Percentiles rank a stretch among this genome's conserved stretches.
phyloP scores from a whole-genome alignment of 2,888 invertebrate genomes.

The Drosophila incognita region DNA sequence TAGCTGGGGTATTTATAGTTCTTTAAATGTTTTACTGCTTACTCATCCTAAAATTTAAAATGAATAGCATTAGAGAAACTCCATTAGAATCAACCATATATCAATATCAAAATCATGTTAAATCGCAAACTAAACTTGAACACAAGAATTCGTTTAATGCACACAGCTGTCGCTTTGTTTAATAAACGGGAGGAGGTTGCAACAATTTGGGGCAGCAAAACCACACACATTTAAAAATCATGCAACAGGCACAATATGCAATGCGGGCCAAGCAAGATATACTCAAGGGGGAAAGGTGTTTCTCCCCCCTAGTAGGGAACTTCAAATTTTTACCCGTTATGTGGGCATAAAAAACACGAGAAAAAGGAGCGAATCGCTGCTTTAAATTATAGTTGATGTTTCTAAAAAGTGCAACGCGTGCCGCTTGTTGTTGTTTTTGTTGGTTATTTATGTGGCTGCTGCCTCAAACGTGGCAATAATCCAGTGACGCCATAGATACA shows the following conservation, averaged over 20 bases:
- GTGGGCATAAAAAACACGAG: background rate
- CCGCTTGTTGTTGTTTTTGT: constrained; percentile 6
- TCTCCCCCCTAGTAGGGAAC: background rate
- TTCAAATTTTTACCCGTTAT: background rate
- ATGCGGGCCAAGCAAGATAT: constrained; percentile 9
- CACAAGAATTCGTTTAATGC: constrained; percentile 16
- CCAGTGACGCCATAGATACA: constrained; percentile 46
- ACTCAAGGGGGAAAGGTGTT: constrained; percentile 6
- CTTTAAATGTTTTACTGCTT: background rate
- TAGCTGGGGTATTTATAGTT: background rate
- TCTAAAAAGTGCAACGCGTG: constrained; percentile 30
- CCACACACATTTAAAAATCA: background rate
- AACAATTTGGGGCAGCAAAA: constrained; percentile 13
- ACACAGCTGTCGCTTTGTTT: constrained; percentile 7
- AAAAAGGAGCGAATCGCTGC: constrained; percentile 21
- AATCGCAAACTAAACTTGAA: background rate
- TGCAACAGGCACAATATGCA: constrained; percentile 31
- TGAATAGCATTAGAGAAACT: background rate
- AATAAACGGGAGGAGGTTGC: constrained; percentile 1
- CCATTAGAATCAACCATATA: background rate
- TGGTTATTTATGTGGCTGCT: constrained; percentile 45
- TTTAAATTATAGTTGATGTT: constrained; percentile 1
- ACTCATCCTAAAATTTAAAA: background rate
- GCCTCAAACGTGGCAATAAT: constrained; percentile 37
- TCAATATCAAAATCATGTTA: background rate